Evolutionary conservation across 2,113 vertebrate genomes (phyloP).

Genomic region (Tachycineta bicolor): DNA sequence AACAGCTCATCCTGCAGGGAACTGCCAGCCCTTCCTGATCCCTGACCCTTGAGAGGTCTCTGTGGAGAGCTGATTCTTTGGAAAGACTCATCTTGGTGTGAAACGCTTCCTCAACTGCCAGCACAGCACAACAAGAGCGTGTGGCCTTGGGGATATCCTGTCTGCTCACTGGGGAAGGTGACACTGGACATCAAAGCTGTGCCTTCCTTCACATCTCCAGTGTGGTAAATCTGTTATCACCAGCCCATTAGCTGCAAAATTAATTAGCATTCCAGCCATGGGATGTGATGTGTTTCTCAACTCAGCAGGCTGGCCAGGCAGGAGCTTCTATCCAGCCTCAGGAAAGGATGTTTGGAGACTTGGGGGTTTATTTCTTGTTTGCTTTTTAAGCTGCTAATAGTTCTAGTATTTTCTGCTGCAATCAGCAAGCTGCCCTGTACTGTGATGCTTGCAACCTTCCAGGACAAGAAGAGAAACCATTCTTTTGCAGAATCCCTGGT

Average conservation of each 20-base stretch:
- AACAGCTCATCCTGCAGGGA: not conserved
- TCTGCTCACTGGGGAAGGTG: not conserved
- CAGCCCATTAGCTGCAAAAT: conserved; percentile 19
- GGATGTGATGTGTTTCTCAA: not conserved
- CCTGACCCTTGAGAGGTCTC: not conserved
- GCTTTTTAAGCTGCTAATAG: not conserved
- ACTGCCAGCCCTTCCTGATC: not conserved
- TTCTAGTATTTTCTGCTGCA: not conserved
- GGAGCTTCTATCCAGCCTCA: not conserved
- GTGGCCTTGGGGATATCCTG: not conserved
- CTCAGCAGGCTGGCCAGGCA: not conserved
- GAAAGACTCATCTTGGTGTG: not conserved
- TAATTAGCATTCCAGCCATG: not conserved
- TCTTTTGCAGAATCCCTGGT: conserved; percentile 6
- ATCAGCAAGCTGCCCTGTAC: not conserved
- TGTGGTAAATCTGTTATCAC: not conserved
- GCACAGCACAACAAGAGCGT: not conserved
- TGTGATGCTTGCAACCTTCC: not conserved
- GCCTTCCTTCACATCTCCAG: not conserved
- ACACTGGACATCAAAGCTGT: not conserved
- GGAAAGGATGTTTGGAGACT: not conserved
- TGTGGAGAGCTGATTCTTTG: not conserved
- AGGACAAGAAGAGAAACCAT: not conserved
- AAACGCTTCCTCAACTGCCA: conserved; percentile 8
- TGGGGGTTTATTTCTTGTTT: not conserved